These are phyloP conservation scores for Xiphophorus maculatus DNA, from an alignment of 2,113 vertebrate genomes.

Conservation along the genomic window DNA sequence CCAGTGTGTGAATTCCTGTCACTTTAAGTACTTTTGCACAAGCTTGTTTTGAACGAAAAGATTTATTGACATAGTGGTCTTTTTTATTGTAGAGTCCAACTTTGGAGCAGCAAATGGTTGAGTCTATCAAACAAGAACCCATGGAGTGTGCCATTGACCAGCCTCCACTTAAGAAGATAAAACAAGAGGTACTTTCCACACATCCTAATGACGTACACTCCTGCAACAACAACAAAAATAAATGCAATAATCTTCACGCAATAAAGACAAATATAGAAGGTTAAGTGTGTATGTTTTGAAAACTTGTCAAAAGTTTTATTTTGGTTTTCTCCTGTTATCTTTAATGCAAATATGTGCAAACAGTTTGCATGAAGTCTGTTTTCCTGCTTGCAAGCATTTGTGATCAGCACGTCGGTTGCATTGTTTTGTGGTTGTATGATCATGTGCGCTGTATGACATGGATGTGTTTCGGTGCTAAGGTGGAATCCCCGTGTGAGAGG, in stretches of 20 bases:
- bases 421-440: neutral
- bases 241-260: neutral
- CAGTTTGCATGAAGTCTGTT: neutral
- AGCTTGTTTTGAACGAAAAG: neutral
- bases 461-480: constrained; percentile 76
- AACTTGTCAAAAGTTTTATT: neutral
- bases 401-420: neutral
- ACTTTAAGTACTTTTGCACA: neutral
- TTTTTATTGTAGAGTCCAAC: constrained; percentile 83
- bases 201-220: neutral
- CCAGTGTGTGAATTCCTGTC: neutral
- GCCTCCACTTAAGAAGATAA: constrained; percentile 95
- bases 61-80: constrained; percentile 32
- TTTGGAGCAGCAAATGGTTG: constrained; percentile 87
- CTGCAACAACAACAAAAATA: neutral
- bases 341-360: neutral
- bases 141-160: constrained; percentile 90
- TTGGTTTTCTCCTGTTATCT: neutral
- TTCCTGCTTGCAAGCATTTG: neutral
- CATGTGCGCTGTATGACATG: neutral
- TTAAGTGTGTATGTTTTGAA: constrained; percentile 1
- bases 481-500: constrained; percentile 88
- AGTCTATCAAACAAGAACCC: constrained; percentile 94
- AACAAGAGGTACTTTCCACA: constrained; percentile 89
- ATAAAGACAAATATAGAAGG: neutral